Percentiles rank a stretch among this genome's conserved stretches.
Conservation (phyloP, 30 jellyfish, hydroid and myxozoan species). For the Turritopsis dohrnii region DNA sequence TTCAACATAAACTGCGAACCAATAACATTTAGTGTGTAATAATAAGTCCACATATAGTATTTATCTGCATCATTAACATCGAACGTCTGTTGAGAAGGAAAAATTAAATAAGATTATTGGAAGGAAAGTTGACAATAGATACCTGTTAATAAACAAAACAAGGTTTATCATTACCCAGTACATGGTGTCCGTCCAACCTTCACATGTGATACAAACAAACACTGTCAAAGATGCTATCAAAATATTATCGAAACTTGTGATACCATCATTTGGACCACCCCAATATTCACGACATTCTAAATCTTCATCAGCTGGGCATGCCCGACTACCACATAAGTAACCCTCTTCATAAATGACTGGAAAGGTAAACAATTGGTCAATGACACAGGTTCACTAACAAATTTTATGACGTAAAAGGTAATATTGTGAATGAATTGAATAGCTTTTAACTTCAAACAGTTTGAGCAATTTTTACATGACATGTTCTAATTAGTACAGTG, state of each 20-base stretch:
- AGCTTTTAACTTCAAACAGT: too few species aligned
- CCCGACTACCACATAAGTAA: constrained; percentile 47
- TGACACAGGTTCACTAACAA: too few species aligned
- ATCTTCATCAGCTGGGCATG: constrained; percentile 60
- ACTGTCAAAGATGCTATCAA: constrained; percentile 69
- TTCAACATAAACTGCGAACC: constrained; percentile 89
- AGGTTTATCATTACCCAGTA: constrained; percentile 38
- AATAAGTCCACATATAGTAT: constrained; percentile 50
- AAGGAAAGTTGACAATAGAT: too few species aligned
- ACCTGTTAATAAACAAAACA: not conserved
- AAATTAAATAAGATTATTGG: too few species aligned
- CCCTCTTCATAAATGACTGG: constrained; percentile 22
- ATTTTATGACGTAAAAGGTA: too few species aligned
- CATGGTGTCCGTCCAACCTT: constrained; percentile 89
- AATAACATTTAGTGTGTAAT: constrained; percentile 54
- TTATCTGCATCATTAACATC: constrained; percentile 56
- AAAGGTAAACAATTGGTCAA: too few species aligned
- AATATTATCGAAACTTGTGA: constrained; percentile 66
- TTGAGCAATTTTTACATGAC: too few species aligned
- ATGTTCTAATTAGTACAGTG: too few species aligned
- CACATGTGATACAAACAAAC: constrained; percentile 75
- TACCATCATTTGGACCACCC: constrained; percentile 76
- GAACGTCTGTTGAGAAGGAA: constrained; percentile 27
- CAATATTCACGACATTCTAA: constrained; percentile 53
- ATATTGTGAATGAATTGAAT: too few species aligned